Conservation (phyloP, 2,113 vertebrate species). For the Mellivora capensis region DNA sequence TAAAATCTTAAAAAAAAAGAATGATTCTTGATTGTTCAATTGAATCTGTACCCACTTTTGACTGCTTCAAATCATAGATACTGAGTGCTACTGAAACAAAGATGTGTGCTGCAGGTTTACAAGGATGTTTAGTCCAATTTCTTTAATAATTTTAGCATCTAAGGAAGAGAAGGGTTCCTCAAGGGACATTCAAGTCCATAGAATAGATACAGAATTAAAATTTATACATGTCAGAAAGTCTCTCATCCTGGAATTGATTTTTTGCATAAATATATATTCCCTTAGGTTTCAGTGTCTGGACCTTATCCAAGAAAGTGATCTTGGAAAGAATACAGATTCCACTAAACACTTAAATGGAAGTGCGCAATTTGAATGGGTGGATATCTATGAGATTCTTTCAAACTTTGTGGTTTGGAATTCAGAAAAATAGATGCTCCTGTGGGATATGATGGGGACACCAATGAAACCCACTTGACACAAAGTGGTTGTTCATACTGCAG, state of each 20-base stretch:
- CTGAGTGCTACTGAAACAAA: background rate
- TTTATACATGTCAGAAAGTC: background rate
- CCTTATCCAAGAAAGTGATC: background rate
- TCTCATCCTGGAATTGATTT: background rate
- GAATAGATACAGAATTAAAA: background rate
- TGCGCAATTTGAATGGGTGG: background rate
- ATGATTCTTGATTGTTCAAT: background rate
- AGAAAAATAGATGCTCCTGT: background rate
- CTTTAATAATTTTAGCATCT: background rate
- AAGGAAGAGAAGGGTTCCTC: background rate
- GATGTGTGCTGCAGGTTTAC: background rate
- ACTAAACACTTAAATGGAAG: background rate
- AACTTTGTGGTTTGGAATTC: background rate
- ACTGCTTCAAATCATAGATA: background rate
- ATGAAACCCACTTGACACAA: background rate
- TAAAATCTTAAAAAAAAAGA: background rate
- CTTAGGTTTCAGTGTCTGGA: background rate
- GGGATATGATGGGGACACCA: background rate
- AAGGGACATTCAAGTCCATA: background rate
- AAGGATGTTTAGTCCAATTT: background rate
- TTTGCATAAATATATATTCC: background rate
- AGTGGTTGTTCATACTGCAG: background rate
- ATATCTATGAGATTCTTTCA: background rate
- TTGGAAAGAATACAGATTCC: background rate
- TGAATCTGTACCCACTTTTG: background rate